Conservation (phyloP, 2,113 vertebrate genomes). For the Nymphicus hollandicus region DNA sequence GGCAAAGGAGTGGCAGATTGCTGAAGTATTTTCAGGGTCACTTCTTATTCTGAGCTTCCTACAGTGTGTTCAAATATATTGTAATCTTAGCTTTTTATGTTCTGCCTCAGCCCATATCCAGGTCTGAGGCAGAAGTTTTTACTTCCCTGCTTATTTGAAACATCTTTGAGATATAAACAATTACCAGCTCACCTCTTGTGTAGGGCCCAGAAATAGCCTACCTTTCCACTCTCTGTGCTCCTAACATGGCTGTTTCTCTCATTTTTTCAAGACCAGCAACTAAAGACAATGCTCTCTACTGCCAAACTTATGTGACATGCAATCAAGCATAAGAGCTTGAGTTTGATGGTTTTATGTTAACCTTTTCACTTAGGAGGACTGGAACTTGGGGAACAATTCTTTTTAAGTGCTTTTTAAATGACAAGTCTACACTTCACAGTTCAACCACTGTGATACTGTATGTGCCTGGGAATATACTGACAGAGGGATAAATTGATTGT, state of each 20-base stretch:
- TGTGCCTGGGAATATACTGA: background rate
- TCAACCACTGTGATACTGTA: background rate
- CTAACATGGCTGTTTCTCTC: background rate
- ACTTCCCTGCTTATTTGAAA: background rate
- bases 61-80: background rate
- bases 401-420: background rate
- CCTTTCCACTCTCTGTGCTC: background rate
- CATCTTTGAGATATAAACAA: background rate
- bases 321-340: background rate
- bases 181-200: background rate
- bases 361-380: background rate
- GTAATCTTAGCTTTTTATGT: background rate
- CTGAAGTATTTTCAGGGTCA: slow-evolving; percentile 35
- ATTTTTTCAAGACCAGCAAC: background rate
- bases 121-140: background rate
- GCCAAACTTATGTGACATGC: background rate
- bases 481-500: background rate
- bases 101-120: background rate
- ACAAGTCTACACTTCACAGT: background rate
- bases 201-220: background rate
- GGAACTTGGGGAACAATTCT: background rate
- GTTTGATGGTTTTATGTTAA: background rate
- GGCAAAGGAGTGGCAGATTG: background rate
- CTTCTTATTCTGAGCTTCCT: background rate
- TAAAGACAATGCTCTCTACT: background rate